Evolutionary conservation across 1,140 invertebrate genomes (phyloP).

Genomic region (Sipha flava): DNA sequence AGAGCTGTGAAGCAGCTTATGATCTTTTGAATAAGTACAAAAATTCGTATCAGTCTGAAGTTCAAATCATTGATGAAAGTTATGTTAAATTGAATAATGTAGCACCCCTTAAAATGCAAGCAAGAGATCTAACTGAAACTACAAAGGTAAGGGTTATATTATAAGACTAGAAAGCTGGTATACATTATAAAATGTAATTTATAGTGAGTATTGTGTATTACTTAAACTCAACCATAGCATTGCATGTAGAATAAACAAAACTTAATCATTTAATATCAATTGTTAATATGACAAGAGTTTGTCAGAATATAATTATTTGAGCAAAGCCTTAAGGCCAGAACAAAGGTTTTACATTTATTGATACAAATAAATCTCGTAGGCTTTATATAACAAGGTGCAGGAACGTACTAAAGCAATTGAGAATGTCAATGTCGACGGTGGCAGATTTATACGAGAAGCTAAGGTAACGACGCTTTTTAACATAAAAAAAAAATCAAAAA

Average conservation of each 20-base stretch:
- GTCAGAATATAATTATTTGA: background rate
- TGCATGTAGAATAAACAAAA: slow-evolving; percentile 10
- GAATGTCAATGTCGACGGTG: slow-evolving; percentile 88
- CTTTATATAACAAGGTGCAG: slow-evolving; percentile 77
- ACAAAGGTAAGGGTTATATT: slow-evolving; percentile 56
- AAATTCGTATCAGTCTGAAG: slow-evolving; percentile 74
- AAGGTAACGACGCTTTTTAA: slow-evolving; percentile 64
- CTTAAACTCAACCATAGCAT: background rate
- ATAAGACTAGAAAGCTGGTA: background rate
- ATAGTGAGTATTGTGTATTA: background rate
- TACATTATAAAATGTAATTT: background rate
- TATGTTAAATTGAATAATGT: slow-evolving; percentile 63
- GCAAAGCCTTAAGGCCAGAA: background rate
- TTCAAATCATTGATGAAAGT: slow-evolving; percentile 75
- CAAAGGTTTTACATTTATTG: background rate
- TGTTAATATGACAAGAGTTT: background rate
- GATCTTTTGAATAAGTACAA: slow-evolving; percentile 78
- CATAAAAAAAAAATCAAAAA: slow-evolving; percentile 1
- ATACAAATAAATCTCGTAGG: slow-evolving; percentile 52
- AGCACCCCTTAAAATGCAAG: slow-evolving; percentile 59
- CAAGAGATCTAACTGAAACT: slow-evolving; percentile 64
- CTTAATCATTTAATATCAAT: slow-evolving; percentile 12
- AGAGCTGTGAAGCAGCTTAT: slow-evolving; percentile 76
- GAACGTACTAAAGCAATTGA: slow-evolving; percentile 88
- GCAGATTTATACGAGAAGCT: slow-evolving; percentile 90